Base-by-base conservation (phyloP, 2,797 vertebrate species). In the Oophaga sylvatica region DNA sequence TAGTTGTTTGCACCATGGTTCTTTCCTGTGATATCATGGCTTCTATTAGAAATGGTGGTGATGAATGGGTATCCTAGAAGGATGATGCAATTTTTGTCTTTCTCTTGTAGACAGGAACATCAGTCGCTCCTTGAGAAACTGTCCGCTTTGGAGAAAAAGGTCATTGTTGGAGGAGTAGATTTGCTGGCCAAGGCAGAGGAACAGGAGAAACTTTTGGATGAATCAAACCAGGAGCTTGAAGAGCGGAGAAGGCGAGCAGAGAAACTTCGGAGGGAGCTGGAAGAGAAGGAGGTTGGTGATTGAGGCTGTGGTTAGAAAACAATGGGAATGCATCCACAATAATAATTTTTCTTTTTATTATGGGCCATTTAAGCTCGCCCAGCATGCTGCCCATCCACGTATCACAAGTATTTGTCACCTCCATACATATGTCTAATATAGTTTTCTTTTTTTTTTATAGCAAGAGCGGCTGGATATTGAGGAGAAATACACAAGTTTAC, bases 391-490 rank as follows among this genome's bases (percentile, higher is more conserved):
- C 11, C 22, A 2, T 65, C 8, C 62, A 9, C 0, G 62, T n/a
- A 3, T 26, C 62, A 65, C 7, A 1, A n/a, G 62, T 8, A 65
- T 9, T 12, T 22, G 7, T 65, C 62, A n/a, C 62, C 4, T 26
- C 22, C 22, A 19, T 6, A 10, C 22, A n/a, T 65, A 9, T 65
- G 22, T 65, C 22, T 65, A n/a, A 65, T 26, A n/a, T n/a, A 3
- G 7, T 65, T 65, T 20, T 6, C 26, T 59, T 45, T 4, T 84
- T 57, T 80, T 71, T 84, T 90, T 26, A 88, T 93, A 99, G 98
- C 98, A 99, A 99, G 98, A 99, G 80, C 98, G 98, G 62, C 93
- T 99, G 92, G 98, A 99, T 93, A 99, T 99, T 1, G 98, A 99
- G 93, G 98, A 99, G 94, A 99, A 99, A 90, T 99, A 99, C 92